Percentiles rank a stretch among this genome's conserved stretches.
These are phyloP conservation scores for Elaphurus davidianus DNA, from an alignment of 2,113 vertebrate species.

Conservation along the genomic window DNA sequence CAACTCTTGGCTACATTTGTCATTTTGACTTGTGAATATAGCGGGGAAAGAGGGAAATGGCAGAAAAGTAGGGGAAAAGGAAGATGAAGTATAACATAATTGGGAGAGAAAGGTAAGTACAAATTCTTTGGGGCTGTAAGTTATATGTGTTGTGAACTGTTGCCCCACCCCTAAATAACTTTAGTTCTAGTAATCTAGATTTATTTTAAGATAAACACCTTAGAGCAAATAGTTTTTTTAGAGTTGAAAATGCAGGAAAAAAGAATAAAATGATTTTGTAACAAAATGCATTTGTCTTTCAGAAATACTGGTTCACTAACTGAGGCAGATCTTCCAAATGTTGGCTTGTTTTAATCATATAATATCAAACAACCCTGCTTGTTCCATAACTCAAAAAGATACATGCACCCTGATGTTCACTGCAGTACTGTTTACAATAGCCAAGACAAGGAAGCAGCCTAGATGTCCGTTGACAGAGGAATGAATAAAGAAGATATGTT, in stretches of 20 bases:
- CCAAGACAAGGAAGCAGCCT: neutral
- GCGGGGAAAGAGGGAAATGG: neutral
- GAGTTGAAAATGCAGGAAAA: neutral
- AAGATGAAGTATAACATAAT: neutral
- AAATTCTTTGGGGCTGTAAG: neutral
- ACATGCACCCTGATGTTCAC: neutral
- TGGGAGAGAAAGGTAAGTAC: neutral
- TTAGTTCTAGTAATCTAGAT: neutral
- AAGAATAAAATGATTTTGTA: neutral
- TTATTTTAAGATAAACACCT: neutral
- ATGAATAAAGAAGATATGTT: neutral
- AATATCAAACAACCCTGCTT: neutral
- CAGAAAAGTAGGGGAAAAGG: neutral
- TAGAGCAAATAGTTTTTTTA: neutral
- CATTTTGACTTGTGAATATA: neutral
- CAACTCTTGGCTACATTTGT: neutral
- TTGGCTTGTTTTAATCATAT: neutral
- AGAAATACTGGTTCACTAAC: neutral
- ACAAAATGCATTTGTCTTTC: neutral
- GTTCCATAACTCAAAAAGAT: neutral
- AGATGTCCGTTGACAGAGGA: neutral
- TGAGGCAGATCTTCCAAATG: neutral
- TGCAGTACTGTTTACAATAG: neutral
- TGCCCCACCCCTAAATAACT: neutral
- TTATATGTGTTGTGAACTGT: neutral